phyloP scores from a whole-genome alignment of 2,797 vertebrate genomes.

The Poecile montanus region DNA sequence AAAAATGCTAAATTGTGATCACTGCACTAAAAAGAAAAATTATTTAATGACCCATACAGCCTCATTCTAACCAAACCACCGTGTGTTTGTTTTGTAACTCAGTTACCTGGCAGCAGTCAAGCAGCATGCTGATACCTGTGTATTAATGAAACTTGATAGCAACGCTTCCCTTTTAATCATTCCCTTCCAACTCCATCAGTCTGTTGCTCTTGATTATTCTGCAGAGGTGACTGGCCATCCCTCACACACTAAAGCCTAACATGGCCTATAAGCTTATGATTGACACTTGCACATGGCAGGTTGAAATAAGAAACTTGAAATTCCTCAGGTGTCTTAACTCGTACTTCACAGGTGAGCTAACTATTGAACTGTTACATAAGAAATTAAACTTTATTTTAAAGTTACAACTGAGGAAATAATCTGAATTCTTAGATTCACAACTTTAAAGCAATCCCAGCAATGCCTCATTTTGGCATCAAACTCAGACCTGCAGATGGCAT shows the following conservation, averaged over 20 bases:
- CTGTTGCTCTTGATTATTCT: neutral
- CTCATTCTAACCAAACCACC: neutral
- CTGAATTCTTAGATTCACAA: neutral
- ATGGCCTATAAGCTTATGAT: neutral
- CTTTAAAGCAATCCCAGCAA: neutral
- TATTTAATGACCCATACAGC: neutral
- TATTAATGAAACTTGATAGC: neutral
- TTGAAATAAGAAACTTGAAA: neutral
- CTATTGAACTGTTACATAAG: neutral
- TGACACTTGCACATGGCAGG: neutral
- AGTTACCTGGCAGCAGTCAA: neutral
- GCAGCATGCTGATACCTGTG: neutral
- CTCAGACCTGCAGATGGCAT: conserved; percentile 58
- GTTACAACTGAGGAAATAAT: neutral
- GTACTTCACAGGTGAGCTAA: neutral
- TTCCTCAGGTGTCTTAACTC: neutral
- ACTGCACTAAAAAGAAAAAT: neutral
- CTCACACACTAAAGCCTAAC: neutral
- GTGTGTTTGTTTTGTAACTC: neutral
- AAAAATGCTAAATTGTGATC: neutral
- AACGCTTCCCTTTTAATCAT: neutral
- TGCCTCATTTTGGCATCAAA: neutral
- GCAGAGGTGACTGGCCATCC: neutral
- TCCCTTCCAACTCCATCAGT: neutral
- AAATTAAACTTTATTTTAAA: neutral